phyloP scores from a whole-genome alignment of 2,888 invertebrate species.

The Heteromyza rotundicornis region DNA sequence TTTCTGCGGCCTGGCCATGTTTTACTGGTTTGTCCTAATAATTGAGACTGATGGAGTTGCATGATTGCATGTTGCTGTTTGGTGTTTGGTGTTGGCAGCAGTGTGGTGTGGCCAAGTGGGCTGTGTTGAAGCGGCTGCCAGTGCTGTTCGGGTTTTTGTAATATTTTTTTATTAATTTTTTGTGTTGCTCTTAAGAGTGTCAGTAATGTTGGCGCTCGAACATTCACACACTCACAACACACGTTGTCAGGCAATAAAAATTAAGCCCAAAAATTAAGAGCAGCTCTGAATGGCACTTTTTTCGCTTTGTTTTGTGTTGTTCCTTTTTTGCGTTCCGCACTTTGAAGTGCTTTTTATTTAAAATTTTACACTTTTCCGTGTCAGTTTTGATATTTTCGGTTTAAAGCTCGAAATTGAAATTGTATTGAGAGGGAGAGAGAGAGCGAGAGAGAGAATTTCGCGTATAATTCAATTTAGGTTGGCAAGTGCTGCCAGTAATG shows the following conservation, averaged over 20 bases:
- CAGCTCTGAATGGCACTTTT: constrained; percentile 2
- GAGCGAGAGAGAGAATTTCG: neutral
- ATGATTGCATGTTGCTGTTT: too few relatives aligned
- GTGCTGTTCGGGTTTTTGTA: neutral
- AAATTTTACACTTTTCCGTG: constrained; percentile 19
- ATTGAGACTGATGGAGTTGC: constrained; percentile 29
- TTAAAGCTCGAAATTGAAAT: too few relatives aligned
- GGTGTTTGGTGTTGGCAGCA: too few relatives aligned
- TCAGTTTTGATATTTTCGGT: constrained; percentile 17
- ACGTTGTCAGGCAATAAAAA: constrained; percentile 30
- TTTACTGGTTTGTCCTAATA: constrained; percentile 41
- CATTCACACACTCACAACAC: constrained; percentile 17
- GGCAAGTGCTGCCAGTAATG: neutral
- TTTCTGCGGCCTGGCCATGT: constrained; percentile 5
- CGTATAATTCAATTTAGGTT: neutral
- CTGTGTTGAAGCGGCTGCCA: neutral
- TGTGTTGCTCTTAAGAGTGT: neutral
- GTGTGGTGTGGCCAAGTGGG: neutral
- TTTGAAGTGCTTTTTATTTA: constrained; percentile 22
- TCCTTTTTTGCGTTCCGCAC: neutral
- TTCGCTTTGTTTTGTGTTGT: neutral
- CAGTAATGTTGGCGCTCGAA: neutral
- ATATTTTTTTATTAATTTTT: neutral
- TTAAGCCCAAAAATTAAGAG: constrained; percentile 28
- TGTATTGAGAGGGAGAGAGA: too few relatives aligned